Conservation (phyloP, 1,140 invertebrate genomes). For the Pseudomyrmex gracilis region DNA sequence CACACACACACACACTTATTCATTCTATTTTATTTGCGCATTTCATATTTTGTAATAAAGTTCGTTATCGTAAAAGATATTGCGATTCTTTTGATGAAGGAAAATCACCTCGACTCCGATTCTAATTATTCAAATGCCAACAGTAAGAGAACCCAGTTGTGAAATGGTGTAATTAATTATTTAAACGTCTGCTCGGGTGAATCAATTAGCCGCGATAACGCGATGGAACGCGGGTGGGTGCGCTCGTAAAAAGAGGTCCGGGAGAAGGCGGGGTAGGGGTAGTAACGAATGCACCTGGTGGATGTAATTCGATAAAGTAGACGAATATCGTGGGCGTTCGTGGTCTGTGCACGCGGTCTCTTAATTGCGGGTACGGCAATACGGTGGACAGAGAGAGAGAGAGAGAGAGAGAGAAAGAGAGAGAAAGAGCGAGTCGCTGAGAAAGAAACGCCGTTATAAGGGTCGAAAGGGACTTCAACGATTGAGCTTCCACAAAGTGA, state of each 20-base stretch:
- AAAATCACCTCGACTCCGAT: background rate
- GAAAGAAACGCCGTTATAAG: conserved; percentile 33
- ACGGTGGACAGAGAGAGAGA: background rate
- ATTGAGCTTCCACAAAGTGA: conserved; percentile 31
- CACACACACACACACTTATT: background rate
- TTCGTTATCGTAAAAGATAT: conserved; percentile 22
- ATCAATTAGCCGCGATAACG: conserved; percentile 44
- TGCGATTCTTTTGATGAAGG: background rate
- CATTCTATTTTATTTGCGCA: background rate
- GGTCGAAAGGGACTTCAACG: background rate
- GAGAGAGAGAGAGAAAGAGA: no score
- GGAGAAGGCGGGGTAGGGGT: background rate
- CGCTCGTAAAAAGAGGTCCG: background rate
- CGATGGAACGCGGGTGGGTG: background rate
- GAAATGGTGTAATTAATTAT: conserved; percentile 47
- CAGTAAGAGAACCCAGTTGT: conserved; percentile 10
- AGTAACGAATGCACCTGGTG: conserved; percentile 5
- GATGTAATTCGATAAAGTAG: conserved; percentile 22
- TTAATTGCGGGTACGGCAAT: conserved; percentile 37
- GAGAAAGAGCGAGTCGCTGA: background rate
- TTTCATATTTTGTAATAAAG: background rate
- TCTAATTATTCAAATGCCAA: conserved; percentile 36
- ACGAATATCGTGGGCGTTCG: conserved; percentile 1
- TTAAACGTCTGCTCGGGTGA: conserved; percentile 37
- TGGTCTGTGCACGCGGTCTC: background rate